phyloP scores from a whole-genome alignment of 92 coral and sea anemone genomes.

The Parazoanthus atlanticus region DNA sequence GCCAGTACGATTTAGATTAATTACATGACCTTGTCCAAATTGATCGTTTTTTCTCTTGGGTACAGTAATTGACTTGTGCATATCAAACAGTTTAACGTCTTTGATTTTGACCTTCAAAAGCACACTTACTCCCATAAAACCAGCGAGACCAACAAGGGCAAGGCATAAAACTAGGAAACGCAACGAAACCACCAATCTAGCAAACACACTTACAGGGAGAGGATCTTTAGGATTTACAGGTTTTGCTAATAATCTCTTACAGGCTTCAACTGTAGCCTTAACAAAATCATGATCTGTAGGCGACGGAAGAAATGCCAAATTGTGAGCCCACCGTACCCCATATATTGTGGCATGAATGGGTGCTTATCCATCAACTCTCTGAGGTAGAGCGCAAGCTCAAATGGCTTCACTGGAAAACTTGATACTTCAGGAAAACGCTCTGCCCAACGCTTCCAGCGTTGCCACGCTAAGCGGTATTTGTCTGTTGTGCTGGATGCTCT shows the following conservation, averaged over 20 bases:
- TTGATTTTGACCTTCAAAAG: neutral
- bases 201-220: too few relatives aligned
- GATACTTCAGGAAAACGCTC: neutral
- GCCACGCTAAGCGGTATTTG: constrained; percentile 26
- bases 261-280: too few relatives aligned
- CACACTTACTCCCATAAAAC: constrained; percentile 20
- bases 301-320: too few relatives aligned
- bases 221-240: too few relatives aligned
- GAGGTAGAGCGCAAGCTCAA: constrained; percentile 7
- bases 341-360: too few relatives aligned
- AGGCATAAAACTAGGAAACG: too few relatives aligned
- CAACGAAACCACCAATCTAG: too few relatives aligned
- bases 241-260: too few relatives aligned
- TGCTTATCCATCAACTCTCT: too few relatives aligned
- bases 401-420: constrained; percentile 13
- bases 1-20: neutral
- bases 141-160: neutral
- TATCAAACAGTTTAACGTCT: neutral
- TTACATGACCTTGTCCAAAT: constrained; percentile 6
- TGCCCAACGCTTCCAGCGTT: constrained; percentile 20
- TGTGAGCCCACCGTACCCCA: too few relatives aligned
- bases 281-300: too few relatives aligned
- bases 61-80: neutral
- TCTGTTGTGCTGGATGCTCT: constrained; percentile 16
- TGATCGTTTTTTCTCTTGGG: constrained; percentile 2